Evolutionary conservation across 2,888 invertebrate genomes (phyloP).

Genomic region (Prosopocoilus inquinatus): DNA sequence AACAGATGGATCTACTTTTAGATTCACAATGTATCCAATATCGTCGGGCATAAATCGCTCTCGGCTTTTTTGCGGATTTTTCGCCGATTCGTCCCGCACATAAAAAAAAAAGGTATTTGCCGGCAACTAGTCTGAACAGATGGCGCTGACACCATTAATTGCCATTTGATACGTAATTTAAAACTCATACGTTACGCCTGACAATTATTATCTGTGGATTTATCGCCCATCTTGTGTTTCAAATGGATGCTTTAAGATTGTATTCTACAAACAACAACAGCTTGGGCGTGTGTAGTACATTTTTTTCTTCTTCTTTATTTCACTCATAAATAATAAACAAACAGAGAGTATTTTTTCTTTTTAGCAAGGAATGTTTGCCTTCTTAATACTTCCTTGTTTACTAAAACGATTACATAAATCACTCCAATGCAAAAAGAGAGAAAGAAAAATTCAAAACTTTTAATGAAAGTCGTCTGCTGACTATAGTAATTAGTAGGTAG

Average conservation of each 20-base stretch:
- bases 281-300: too few relatives aligned
- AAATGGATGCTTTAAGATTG: neutral
- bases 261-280: neutral
- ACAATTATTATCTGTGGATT: neutral
- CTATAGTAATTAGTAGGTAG: too few relatives aligned
- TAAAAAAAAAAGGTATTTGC: neutral
- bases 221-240: neutral
- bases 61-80: neutral
- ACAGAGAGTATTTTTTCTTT: too few relatives aligned
- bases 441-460: too few relatives aligned
- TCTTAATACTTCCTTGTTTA: too few relatives aligned
- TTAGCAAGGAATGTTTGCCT: too few relatives aligned
- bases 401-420: too few relatives aligned
- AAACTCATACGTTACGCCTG: neutral
- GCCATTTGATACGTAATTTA: neutral
- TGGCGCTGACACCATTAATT: neutral
- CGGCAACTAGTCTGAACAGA: neutral
- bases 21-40: constrained; percentile 14
- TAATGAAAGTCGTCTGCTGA: too few relatives aligned
- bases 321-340: too few relatives aligned
- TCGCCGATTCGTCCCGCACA: neutral
- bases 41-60: constrained; percentile 5
- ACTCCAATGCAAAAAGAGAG: too few relatives aligned
- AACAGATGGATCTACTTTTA: neutral
- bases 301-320: too few relatives aligned